Evolutionary conservation across 2,113 vertebrate species (phyloP).

Genomic region (Laticauda laticaudata): DNA sequence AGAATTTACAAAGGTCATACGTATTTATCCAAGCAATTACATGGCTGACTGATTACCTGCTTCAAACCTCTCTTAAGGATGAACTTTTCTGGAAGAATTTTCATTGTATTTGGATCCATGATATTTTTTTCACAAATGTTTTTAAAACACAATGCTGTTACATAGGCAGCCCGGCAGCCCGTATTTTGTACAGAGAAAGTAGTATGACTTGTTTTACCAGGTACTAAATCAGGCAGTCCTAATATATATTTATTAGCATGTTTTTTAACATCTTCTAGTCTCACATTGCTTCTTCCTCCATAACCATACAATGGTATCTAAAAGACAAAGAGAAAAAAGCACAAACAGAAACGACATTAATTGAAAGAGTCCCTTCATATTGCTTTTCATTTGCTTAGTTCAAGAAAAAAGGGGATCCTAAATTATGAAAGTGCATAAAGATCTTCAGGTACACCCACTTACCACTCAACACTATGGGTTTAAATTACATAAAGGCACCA

Average conservation of each 20-base stretch:
- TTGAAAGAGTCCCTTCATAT: not conserved
- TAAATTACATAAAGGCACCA: not conserved
- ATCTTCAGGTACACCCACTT: not conserved
- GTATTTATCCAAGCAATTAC: not conserved
- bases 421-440: not conserved
- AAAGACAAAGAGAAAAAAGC: not conserved
- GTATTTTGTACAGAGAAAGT: constrained; percentile 84
- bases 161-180: constrained; percentile 88
- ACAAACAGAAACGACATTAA: constrained; percentile 26
- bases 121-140: constrained; percentile 69
- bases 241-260: constrained; percentile 81
- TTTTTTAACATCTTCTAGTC: constrained; percentile 88
- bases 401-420: not conserved
- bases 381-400: not conserved
- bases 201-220: constrained; percentile 73
- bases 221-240: constrained; percentile 67
- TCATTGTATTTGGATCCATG: constrained; percentile 77
- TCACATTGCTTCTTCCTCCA: constrained; percentile 90
- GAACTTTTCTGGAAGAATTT: constrained; percentile 89
- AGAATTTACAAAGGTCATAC: not conserved
- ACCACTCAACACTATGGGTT: not conserved
- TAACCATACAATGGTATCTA: constrained; percentile 95
- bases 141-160: constrained; percentile 84
- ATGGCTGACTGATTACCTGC: constrained; percentile 74
- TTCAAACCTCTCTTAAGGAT: constrained; percentile 85